Percentiles rank a stretch among this genome's conserved stretches.
These are phyloP conservation scores for Sinopyrophorus schimmeli DNA, from an alignment of 2,888 invertebrate genomes.

Conservation along the genomic window DNA sequence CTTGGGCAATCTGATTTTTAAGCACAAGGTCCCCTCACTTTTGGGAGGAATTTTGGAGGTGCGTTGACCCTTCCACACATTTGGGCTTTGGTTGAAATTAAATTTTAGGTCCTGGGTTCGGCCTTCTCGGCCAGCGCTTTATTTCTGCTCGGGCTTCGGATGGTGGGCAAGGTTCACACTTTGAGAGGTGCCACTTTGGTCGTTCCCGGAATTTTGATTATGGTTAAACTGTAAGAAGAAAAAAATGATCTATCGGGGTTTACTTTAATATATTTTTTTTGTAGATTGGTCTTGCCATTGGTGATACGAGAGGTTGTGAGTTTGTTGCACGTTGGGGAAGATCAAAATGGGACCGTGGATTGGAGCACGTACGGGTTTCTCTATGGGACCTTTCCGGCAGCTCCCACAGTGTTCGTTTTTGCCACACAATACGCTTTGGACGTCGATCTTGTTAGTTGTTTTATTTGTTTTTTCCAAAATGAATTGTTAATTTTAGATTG, in stretches of 20 bases:
- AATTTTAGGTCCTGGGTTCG: slow-evolving; percentile 71
- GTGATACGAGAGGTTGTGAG: slow-evolving; percentile 85
- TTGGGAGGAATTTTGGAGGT: slow-evolving; percentile 77
- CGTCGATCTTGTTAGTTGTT: slow-evolving; percentile 74
- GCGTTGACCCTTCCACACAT: too few species aligned
- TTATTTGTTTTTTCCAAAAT: not conserved
- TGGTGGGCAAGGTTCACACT: slow-evolving; percentile 87
- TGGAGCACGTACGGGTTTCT: slow-evolving; percentile 92
- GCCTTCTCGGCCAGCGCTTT: slow-evolving; percentile 92
- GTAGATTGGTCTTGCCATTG: slow-evolving; percentile 78
- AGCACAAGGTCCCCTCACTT: slow-evolving; percentile 75
- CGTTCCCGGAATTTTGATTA: slow-evolving; percentile 83
- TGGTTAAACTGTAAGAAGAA: slow-evolving; percentile 88
- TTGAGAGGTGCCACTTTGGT: slow-evolving; percentile 78
- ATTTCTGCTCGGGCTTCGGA: slow-evolving; percentile 86
- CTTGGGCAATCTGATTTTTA: slow-evolving; percentile 78
- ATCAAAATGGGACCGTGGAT: slow-evolving; percentile 75
- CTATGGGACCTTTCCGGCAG: slow-evolving; percentile 94
- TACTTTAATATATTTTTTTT: slow-evolving; percentile 38
- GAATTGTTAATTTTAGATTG: slow-evolving; percentile 63
- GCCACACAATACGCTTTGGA: slow-evolving; percentile 85
- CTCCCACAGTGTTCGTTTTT: slow-evolving; percentile 95
- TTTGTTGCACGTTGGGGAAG: slow-evolving; percentile 68
- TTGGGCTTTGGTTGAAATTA: too few species aligned
- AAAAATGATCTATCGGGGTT: too few species aligned